Percentiles rank a stretch among this genome's conserved stretches.
Conservation (phyloP, 37 sponge, comb jelly and placozoan genomes). For the Spongilla lacustris region DNA sequence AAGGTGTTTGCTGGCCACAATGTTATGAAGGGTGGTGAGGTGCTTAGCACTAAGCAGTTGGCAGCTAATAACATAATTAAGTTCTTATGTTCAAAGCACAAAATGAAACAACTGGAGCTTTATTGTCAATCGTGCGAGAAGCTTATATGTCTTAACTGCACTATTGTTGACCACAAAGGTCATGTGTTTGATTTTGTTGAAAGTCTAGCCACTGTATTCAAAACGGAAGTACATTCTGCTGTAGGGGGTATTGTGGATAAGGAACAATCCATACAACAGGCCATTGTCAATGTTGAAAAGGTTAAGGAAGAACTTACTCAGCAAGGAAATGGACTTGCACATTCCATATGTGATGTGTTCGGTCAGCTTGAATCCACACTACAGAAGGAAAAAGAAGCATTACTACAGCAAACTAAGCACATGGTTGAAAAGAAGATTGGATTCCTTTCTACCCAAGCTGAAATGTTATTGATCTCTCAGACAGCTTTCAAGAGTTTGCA, state of each 20-base stretch:
- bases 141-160: background rate
- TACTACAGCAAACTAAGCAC: background rate
- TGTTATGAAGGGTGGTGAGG: background rate
- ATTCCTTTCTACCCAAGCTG: background rate
- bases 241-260: background rate
- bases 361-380: background rate
- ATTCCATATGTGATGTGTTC: background rate
- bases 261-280: background rate
- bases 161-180: background rate
- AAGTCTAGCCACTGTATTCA: background rate
- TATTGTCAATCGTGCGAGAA: background rate
- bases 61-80: background rate
- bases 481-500: background rate
- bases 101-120: background rate
- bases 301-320: background rate
- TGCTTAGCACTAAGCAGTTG: background rate
- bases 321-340: background rate
- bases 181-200: background rate
- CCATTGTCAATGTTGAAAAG: background rate
- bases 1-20: background rate
- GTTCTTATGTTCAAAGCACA: background rate
- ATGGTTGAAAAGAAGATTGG: background rate
- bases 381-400: background rate
- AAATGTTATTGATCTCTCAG: background rate
- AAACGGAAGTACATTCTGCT: background rate